Conservation (phyloP, 2,113 vertebrate species). For the Nycticorax nycticorax region DNA sequence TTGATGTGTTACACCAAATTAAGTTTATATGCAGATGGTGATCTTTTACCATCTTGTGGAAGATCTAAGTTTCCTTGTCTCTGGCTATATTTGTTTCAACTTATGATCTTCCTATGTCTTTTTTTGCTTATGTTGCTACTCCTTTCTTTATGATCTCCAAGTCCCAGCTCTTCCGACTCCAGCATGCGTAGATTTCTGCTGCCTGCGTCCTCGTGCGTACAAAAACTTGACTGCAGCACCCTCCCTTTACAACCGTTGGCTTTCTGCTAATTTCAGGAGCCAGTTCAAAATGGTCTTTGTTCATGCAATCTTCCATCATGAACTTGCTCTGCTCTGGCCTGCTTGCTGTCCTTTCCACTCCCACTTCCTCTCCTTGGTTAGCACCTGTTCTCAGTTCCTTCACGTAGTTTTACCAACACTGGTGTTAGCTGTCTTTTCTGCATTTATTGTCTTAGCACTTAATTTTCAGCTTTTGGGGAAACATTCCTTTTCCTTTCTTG, state of each 20-base stretch:
- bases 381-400: neutral
- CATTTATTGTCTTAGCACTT: neutral
- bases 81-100: neutral
- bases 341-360: neutral
- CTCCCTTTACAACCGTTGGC: neutral
- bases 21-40: neutral
- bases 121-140: neutral
- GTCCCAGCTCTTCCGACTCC: neutral
- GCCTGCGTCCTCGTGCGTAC: neutral
- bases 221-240: neutral
- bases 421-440: neutral
- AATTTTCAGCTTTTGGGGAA: neutral
- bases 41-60: neutral
- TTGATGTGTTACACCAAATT: neutral
- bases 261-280: neutral
- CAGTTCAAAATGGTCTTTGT: neutral
- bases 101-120: neutral
- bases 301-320: neutral
- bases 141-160: neutral
- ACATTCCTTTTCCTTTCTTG: neutral
- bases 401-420: neutral
- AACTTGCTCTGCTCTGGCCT: neutral
- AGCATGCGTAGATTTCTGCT: constrained; percentile 23
- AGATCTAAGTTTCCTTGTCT: neutral
- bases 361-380: neutral